A percentile compares a stretch with the other conserved stretches of the same genome.
Conservation (phyloP, 2,888 invertebrate genomes). For the Erannis defoliaria region DNA sequence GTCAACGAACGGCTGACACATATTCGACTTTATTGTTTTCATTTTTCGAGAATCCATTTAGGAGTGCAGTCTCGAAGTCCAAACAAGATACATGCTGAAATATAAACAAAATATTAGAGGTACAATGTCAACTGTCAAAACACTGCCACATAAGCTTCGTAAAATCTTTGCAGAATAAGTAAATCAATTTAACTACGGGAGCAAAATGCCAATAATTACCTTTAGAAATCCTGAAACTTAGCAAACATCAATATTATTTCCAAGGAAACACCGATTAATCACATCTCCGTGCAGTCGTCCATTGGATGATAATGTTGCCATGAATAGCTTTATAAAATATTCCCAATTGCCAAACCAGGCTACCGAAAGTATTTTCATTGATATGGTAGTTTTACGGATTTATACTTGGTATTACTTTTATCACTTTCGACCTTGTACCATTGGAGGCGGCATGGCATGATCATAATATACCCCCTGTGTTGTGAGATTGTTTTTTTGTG, state of each 20-base stretch:
- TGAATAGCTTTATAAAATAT: constrained; percentile 7
- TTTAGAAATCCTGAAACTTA: constrained; percentile 56
- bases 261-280: constrained; percentile 85
- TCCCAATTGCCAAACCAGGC: neutral
- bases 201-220: constrained; percentile 54
- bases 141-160: constrained; percentile 78
- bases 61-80: constrained; percentile 46
- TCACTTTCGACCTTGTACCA: too few species aligned
- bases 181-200: constrained; percentile 30
- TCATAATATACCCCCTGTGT: too few species aligned
- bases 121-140: constrained; percentile 83
- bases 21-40: constrained; percentile 61
- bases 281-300: constrained; percentile 72
- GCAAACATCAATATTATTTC: constrained; percentile 82
- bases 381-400: neutral
- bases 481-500: too few species aligned
- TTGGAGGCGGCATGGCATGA: too few species aligned
- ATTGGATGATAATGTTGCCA: constrained; percentile 62
- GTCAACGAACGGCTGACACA: constrained; percentile 62
- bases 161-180: constrained; percentile 34
- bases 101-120: constrained; percentile 81
- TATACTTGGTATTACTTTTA: neutral
- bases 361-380: neutral
- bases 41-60: constrained; percentile 61
- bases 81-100: constrained; percentile 74